Conservation (phyloP, 2,797 vertebrate genomes). For the Leptodactylus fallax region DNA sequence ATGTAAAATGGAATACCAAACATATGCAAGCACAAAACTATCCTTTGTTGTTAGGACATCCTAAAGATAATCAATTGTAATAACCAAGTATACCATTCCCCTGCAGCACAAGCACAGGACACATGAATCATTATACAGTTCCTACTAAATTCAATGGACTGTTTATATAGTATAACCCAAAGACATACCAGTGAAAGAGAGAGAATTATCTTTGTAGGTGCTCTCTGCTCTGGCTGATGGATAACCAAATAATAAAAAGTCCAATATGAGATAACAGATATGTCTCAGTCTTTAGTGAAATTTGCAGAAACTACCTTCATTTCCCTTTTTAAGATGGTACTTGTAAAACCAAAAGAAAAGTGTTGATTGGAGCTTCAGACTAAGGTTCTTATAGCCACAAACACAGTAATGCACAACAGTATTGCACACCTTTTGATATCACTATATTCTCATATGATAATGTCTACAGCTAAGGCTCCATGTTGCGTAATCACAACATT, state of each 20-base stretch:
- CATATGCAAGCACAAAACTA: background rate
- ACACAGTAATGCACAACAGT: background rate
- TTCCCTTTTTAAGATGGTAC: background rate
- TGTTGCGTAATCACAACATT: no score
- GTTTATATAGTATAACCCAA: no score
- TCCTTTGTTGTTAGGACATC: background rate
- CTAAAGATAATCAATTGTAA: background rate
- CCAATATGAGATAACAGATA: background rate
- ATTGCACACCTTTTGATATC: background rate
- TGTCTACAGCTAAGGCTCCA: no score
- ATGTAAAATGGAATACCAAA: background rate
- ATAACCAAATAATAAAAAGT: no score
- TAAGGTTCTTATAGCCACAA: background rate
- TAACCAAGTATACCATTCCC: background rate
- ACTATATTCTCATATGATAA: background rate
- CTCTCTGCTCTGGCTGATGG: no score
- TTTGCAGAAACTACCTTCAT: background rate
- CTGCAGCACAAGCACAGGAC: background rate
- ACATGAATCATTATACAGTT: background rate
- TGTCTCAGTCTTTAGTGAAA: background rate
- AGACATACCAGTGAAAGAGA: no score
- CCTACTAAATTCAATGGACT: no score
- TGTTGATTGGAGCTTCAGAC: background rate
- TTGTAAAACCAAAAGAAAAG: background rate
- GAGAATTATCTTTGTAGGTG: no score